Percentiles rank a stretch among this genome's conserved stretches.
phyloP scores from a whole-genome alignment of 2,797 vertebrate genomes.

The Centroberyx gerrardi region DNA sequence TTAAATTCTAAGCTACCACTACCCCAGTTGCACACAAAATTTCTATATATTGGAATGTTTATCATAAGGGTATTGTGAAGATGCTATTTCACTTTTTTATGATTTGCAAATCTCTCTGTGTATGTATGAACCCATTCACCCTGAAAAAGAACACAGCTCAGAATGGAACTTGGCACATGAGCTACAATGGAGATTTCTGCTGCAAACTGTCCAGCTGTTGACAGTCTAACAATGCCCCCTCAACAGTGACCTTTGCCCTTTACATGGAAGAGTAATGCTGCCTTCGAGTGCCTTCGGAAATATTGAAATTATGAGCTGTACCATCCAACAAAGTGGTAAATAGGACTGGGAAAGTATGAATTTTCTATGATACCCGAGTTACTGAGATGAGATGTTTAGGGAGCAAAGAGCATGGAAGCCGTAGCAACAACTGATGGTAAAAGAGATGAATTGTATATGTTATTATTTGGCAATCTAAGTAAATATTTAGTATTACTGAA shows the following conservation, averaged over 20 bases:
- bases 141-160: slow-evolving; percentile 40
- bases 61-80: neutral
- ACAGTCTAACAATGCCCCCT: slow-evolving; percentile 65
- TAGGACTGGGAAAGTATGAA: neutral
- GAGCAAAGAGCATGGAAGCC: neutral
- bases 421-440: neutral
- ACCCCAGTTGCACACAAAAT: too few relatives aligned
- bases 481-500: too few relatives aligned
- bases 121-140: slow-evolving; percentile 63
- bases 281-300: neutral
- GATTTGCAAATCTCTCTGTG: neutral
- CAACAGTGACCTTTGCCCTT: slow-evolving; percentile 62
- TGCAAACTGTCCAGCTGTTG: slow-evolving; percentile 58
- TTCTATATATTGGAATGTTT: too few relatives aligned
- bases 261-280: slow-evolving; percentile 28
- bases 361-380: neutral
- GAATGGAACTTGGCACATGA: slow-evolving; percentile 56
- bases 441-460: too few relatives aligned
- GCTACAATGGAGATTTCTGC: slow-evolving; percentile 26
- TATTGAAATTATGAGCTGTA: neutral
- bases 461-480: too few relatives aligned
- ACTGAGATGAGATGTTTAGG: too few relatives aligned
- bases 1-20: too few relatives aligned
- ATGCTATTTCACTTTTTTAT: neutral
- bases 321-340: neutral